Conservation (phyloP, 2,113 vertebrate genomes). For the Osmerus eperlanus region DNA sequence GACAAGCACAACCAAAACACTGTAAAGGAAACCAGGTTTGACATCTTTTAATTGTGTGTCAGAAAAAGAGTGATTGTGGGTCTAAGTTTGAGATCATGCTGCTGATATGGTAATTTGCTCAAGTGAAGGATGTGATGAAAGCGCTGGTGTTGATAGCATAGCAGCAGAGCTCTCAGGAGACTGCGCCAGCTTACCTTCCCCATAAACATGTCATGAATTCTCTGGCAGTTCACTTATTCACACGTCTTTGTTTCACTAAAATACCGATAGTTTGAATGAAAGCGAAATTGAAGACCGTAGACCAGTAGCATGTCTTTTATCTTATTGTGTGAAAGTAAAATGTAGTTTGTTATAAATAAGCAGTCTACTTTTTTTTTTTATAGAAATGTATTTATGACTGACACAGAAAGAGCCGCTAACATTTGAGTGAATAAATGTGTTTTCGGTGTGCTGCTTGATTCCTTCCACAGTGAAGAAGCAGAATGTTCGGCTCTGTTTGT, state of each 20-base stretch:
- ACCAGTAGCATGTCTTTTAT: constrained; percentile 10
- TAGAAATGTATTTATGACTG: background rate
- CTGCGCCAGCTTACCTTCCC: constrained; percentile 39
- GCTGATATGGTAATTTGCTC: constrained; percentile 64
- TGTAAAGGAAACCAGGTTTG: constrained; percentile 76
- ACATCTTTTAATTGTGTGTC: constrained; percentile 82
- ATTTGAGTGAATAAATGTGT: background rate
- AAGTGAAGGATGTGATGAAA: constrained; percentile 62
- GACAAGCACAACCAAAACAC: constrained; percentile 73
- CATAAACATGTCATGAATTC: constrained; percentile 26
- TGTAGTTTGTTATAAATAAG: too few relatives aligned
- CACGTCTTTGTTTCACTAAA: constrained; percentile 29
- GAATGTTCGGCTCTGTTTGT: background rate
- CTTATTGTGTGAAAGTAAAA: too few relatives aligned
- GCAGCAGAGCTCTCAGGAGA: constrained; percentile 45
- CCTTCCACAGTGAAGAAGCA: background rate
- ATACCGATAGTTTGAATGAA: constrained; percentile 13
- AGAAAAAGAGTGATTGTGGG: constrained; percentile 63
- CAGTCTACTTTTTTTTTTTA: too few relatives aligned
- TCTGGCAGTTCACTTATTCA: constrained; percentile 15
- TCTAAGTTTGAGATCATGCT: constrained; percentile 54
- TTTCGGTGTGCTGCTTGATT: too few relatives aligned
- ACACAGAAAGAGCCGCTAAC: background rate
- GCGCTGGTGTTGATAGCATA: constrained; percentile 52
- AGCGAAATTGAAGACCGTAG: constrained; percentile 9